Conservation (phyloP, 2,888 invertebrate species). For the Macropis europaea region DNA sequence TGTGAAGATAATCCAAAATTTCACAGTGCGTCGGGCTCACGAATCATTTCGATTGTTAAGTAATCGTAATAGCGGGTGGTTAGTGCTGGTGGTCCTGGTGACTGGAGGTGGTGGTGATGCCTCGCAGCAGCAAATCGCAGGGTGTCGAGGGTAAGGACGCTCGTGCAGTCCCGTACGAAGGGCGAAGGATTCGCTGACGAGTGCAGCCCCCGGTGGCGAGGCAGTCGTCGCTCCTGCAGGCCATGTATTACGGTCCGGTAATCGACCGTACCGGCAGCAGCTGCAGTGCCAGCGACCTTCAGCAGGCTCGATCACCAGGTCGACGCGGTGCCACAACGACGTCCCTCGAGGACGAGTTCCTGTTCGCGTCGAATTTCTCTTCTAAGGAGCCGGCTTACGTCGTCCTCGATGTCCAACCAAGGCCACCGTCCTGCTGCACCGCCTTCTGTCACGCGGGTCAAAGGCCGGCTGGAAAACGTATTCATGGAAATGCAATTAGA, state of each 20-base stretch:
- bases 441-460: constrained; percentile 42
- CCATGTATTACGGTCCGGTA: constrained; percentile 67
- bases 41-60: too few species aligned
- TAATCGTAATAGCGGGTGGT: constrained; percentile 39
- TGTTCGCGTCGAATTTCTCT: background rate
- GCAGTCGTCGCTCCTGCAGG: constrained; percentile 70
- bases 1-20: background rate
- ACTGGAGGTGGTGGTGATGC: constrained; percentile 71
- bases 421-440: constrained; percentile 8
- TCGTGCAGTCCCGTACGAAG: constrained; percentile 57
- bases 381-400: constrained; percentile 52
- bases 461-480: constrained; percentile 60
- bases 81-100: constrained; percentile 51
- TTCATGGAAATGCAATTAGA: constrained; percentile 56
- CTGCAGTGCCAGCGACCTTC: constrained; percentile 63
- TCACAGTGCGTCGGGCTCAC: too few species aligned
- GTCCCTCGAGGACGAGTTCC: constrained; percentile 49
- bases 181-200: constrained; percentile 75
- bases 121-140: constrained; percentile 67
- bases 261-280: constrained; percentile 65
- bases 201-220: constrained; percentile 74
- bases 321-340: constrained; percentile 50
- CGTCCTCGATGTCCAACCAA: constrained; percentile 49
- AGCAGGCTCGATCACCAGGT: constrained; percentile 54
- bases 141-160: constrained; percentile 66